Conservation (phyloP, 2,888 invertebrate genomes). For the Plusia festucae region DNA sequence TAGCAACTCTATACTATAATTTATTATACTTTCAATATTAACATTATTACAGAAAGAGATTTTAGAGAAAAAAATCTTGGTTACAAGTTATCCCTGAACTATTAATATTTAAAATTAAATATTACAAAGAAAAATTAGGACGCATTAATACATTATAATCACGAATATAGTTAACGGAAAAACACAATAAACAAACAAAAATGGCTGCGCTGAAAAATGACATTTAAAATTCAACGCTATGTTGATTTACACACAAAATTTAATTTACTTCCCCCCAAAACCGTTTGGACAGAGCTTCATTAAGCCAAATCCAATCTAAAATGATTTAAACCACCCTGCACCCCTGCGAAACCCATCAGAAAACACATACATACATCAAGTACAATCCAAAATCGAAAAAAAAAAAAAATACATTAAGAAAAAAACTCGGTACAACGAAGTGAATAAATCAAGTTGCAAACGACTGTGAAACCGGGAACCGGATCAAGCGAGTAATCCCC, state of each 20-base stretch:
- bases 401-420: conserved; percentile 50
- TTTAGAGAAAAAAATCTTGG: too few relatives aligned
- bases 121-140: not conserved
- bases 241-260: conserved; percentile 26
- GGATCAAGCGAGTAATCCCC: conserved; percentile 84
- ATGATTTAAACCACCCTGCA: conserved; percentile 40
- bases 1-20: too few relatives aligned
- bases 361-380: conserved; percentile 40
- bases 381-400: conserved; percentile 47
- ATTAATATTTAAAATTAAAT: not conserved
- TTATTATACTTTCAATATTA: too few relatives aligned
- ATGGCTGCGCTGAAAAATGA: conserved; percentile 9
- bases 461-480: conserved; percentile 76
- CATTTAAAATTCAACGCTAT: conserved; percentile 30
- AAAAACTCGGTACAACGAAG: conserved; percentile 60
- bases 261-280: conserved; percentile 31
- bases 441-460: conserved; percentile 85
- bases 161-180: conserved; percentile 10
- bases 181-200: conserved; percentile 8
- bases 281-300: conserved; percentile 35
- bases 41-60: too few relatives aligned
- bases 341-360: conserved; percentile 32
- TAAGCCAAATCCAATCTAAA: conserved; percentile 39
- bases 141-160: not conserved
- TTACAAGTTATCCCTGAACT: not conserved